Evolutionary conservation across 2,888 invertebrate species (phyloP).

Genomic region (Drosophila leonis): DNA sequence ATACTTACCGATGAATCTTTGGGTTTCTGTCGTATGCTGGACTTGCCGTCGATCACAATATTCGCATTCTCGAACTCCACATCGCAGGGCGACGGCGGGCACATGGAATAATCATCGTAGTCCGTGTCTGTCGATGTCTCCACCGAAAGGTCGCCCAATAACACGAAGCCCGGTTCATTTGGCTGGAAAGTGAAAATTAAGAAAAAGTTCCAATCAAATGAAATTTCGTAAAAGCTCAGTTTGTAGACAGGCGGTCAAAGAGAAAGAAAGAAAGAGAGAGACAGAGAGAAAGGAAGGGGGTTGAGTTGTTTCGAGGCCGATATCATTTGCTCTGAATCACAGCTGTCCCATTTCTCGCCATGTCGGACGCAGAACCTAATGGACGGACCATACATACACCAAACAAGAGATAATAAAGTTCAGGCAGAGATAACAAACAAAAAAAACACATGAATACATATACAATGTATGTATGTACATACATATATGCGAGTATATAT

Average conservation of each 20-base stretch:
- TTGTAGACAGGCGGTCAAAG: background rate
- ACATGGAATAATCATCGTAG: conserved; percentile 87
- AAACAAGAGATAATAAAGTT: conserved; percentile 66
- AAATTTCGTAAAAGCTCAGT: conserved; percentile 12
- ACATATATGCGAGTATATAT: background rate
- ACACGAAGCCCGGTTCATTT: conserved; percentile 88
- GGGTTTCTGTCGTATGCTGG: conserved; percentile 90
- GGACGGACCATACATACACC: conserved; percentile 31
- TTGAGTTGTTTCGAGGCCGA: conserved; percentile 28
- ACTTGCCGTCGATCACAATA: conserved; percentile 95
- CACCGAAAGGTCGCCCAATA: conserved; percentile 87
- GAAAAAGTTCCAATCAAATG: conserved; percentile 11
- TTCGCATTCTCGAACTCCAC: conserved; percentile 95
- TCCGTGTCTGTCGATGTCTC: conserved; percentile 89
- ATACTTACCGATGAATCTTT: conserved; percentile 84
- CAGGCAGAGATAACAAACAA: conserved; percentile 60
- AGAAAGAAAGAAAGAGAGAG: background rate
- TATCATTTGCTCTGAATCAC: conserved; percentile 48
- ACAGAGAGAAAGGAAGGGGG: background rate
- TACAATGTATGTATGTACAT: background rate
- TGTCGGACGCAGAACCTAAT: conserved; percentile 40
- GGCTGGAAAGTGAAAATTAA: conserved; percentile 84
- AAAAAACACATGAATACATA: conserved; percentile 23
- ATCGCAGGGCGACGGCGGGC: conserved; percentile 92
- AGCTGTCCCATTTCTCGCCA: conserved; percentile 67